Base-by-base conservation (phyloP, 2,888 invertebrate species). In the Uropetala carovei region DNA sequence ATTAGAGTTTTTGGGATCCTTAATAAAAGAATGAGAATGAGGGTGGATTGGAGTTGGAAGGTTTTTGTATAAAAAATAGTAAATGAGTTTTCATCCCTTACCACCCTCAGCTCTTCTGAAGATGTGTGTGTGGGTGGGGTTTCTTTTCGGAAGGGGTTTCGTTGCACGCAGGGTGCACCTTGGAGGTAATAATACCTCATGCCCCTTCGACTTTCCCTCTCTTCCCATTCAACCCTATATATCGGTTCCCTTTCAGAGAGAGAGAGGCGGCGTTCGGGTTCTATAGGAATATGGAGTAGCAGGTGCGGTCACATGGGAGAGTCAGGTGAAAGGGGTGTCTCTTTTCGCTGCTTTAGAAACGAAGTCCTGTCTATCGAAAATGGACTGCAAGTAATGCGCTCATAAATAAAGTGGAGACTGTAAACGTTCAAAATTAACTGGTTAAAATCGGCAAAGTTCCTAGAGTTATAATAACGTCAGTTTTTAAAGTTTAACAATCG, bases 1-100 rank as follows among this genome's bases (percentile, higher is more conserved):
- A 85, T 85, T 18, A n/a, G 64, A n/a, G 43, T 56, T 27, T n/a
- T 22, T 27, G 57, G 27, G 14, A 64, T 43, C 89, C 30, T 89
- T 89, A 89, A 64, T 89, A 43, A 16, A 60, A 43, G 89, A 89
- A 64, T 86, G 16, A 30, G 89, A 56, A 89, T 60, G 60, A 64
- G 60, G 30, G 64, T 43, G 89, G 89, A 89, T 89, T n/a, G 68
- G 68, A 64, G 43, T 30, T 43, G 43, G 18, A n/a, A 18, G 60
- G 85, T 13, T 56, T 11, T 22, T 10, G 30, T 30, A 89, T 64
- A 89, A 64, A 89, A 68, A 64, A 56, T 27, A 9, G 43, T 64
- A 68, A 89, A 89, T 64, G 30, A 64, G 64, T 68, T 89, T 68
- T 64, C 30, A 43, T 43, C 43, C 43, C 89, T 27, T 60, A 27